Base-by-base conservation (phyloP, 64 coral and sea anemone genomes). In the Montipora sp. region DNA sequence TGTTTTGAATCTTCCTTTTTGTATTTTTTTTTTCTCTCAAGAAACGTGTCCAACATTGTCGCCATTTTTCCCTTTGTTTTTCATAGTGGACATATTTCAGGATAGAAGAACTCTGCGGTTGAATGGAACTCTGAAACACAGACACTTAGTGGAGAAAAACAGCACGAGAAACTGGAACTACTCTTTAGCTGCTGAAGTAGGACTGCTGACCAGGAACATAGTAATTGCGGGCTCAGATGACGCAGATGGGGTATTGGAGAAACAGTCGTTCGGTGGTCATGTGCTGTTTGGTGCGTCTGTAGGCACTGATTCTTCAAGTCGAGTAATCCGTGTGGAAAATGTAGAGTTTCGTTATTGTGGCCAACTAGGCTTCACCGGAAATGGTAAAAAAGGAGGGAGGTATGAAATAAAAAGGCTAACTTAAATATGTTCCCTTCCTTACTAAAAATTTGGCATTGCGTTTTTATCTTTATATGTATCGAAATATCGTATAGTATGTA, bases 331-430 rank as follows among this genome's bases (percentile, higher is more conserved):
- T 47, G 90, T 96, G 69, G 91, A 96, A 36, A 93, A 93, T 90
- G 91, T 81, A 27, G 95, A 96, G 74, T 96, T 96, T 80, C 59
- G 87, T 49, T 61, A 93, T 80, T 96, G 95, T 93, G 95, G 95
- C 21, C 95, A 96, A 57, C 73, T 80, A 49, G 95, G 95, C 3
- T 96, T 87, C 80, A 49, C 87, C 24, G 95, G 93, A 45, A 53
- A 13, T 1, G 81, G 59, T 89, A 90, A 93, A 51, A 79, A 90
- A 79, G 92, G 85, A 36, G 36, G 36, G 0, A 36, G 36, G 36
- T 36, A 36, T 36, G 36, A 36, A 36, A 90, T 93, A 61, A 83
- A 24, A 27, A 48, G 23, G 5, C 63, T 8, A 48, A 47, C 21
- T 20, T 8, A 57, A 89, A 16, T 9, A 9, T 5, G 19, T n/a